Conservation (phyloP, 2,113 vertebrate species). For the Ailuropoda melanoleuca region DNA sequence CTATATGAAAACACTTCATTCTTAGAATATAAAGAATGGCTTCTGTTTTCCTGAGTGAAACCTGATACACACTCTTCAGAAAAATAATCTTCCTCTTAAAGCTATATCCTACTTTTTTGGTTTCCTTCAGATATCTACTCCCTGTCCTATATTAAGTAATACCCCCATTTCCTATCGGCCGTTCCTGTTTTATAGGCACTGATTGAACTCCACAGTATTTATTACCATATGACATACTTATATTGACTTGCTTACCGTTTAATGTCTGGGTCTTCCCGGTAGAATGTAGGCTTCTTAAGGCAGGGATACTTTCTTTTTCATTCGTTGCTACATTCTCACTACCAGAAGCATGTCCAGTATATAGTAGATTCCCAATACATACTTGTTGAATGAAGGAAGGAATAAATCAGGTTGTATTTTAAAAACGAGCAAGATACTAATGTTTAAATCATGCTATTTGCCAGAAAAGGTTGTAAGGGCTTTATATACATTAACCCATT, state of each 20-base stretch:
- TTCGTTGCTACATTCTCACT: not conserved
- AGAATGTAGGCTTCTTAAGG: not conserved
- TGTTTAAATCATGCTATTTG: not conserved
- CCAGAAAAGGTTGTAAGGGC: not conserved
- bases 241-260: not conserved
- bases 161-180: not conserved
- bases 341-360: not conserved
- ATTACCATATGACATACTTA: not conserved
- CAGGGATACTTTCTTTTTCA: not conserved
- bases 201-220: not conserved
- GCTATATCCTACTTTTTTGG: not conserved
- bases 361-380: not conserved
- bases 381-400: not conserved
- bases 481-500: not conserved
- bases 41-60: not conserved
- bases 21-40: not conserved
- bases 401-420: not conserved
- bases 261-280: not conserved
- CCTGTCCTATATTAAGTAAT: not conserved
- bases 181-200: not conserved
- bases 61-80: not conserved
- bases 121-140: not conserved
- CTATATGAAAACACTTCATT: not conserved
- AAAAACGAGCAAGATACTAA: not conserved
- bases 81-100: not conserved